Conservation (phyloP, 92 coral and sea anemone species). For the Palythoa caribaeorum region DNA sequence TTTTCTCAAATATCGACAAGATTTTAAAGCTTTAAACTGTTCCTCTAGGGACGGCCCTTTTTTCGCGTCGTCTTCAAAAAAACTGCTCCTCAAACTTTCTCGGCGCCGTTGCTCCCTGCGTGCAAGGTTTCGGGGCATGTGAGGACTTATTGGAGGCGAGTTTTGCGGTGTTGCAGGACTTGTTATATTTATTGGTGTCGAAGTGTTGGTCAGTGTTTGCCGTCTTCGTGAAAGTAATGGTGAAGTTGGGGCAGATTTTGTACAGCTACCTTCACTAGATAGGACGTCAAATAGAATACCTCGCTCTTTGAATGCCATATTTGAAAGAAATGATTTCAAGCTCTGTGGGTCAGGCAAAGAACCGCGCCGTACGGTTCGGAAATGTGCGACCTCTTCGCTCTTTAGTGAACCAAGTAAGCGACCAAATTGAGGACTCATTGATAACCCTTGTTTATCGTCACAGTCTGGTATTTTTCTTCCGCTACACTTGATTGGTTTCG, state of each 20-base stretch:
- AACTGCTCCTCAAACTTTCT: slow-evolving; percentile 35
- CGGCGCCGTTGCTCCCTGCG: slow-evolving; percentile 53
- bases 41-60: slow-evolving; percentile 62
- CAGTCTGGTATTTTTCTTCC: background rate
- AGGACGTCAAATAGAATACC: background rate
- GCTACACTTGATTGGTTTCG: slow-evolving; percentile 5
- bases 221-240: slow-evolving; percentile 12
- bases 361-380: background rate
- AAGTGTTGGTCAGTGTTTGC: background rate
- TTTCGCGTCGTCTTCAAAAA: slow-evolving; percentile 6
- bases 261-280: background rate
- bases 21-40: slow-evolving; percentile 73
- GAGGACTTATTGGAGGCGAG: slow-evolving; percentile 43
- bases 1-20: slow-evolving; percentile 72
- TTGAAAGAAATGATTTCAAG: background rate
- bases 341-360: background rate
- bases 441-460: background rate
- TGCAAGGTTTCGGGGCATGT: slow-evolving; percentile 63
- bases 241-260: background rate
- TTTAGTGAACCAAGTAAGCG: slow-evolving; percentile 16
- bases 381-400: background rate
- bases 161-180: slow-evolving; percentile 20
- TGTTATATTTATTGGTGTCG: background rate
- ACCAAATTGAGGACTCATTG: background rate
- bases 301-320: background rate